Conservation (phyloP, 2,888 invertebrate species). For the Melinaea menophilus region DNA sequence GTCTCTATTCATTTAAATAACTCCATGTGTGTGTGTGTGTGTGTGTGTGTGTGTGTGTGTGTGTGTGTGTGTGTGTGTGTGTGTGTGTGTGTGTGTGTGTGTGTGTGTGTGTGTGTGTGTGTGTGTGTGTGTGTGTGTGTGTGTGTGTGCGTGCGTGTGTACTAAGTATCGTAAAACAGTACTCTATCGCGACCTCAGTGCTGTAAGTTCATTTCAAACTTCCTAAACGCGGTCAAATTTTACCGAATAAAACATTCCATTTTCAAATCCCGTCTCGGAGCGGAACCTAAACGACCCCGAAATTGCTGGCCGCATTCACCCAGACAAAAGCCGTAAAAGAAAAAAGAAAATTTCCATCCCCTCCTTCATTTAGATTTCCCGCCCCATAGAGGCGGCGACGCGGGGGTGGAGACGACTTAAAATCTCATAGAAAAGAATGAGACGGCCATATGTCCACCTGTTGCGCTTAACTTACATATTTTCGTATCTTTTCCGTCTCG, state of each 20-base stretch:
- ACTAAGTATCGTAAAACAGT: too few species aligned
- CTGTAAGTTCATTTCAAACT: conserved; percentile 11
- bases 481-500: conserved; percentile 73
- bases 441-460: conserved; percentile 74
- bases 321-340: conserved; percentile 76
- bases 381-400: conserved; percentile 73
- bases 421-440: conserved; percentile 73
- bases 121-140: too few species aligned
- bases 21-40: too few species aligned
- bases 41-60: too few species aligned
- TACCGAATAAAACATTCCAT: conserved; percentile 55
- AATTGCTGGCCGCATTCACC: conserved; percentile 76
- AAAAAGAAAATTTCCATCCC: conserved; percentile 76
- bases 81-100: too few species aligned
- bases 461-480: conserved; percentile 71
- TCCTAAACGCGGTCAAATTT: conserved; percentile 38
- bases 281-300: conserved; percentile 73
- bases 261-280: conserved; percentile 63
- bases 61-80: too few species aligned
- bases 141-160: too few species aligned
- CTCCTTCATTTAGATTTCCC: conserved; percentile 75
- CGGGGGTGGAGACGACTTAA: conserved; percentile 74
- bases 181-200: too few species aligned
- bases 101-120: too few species aligned
- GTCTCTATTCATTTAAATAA: too few species aligned